These are phyloP conservation scores for Platynereis dumerilii DNA, from an alignment of 2,888 invertebrate genomes.

Conservation along the genomic window DNA sequence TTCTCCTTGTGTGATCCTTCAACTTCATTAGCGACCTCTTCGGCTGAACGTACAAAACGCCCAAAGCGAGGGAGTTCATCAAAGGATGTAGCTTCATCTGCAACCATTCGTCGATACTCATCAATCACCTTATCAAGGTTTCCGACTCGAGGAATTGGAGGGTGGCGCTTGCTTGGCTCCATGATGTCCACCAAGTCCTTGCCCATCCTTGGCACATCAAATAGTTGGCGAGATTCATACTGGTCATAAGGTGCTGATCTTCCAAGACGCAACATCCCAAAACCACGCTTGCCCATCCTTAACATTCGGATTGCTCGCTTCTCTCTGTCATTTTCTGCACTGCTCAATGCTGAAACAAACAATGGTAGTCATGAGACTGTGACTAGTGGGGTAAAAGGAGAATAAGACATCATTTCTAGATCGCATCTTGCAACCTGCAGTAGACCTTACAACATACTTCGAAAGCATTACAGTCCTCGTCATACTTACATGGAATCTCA, in stretches of 20 bases:
- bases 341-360: neutral
- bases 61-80: conserved; percentile 8
- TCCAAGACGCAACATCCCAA: conserved; percentile 24
- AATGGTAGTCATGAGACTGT: too few species aligned
- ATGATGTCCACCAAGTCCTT: conserved; percentile 9
- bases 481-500: too few species aligned
- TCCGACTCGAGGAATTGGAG: conserved; percentile 16
- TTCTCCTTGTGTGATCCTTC: neutral
- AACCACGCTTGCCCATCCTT: conserved; percentile 35
- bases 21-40: neutral
- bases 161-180: neutral
- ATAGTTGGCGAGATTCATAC: conserved; percentile 2
- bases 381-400: too few species aligned
- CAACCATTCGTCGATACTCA: neutral
- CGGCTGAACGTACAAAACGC: conserved; percentile 10
- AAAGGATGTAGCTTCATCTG: neutral
- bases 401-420: too few species aligned
- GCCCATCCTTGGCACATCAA: conserved; percentile 13
- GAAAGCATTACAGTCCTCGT: too few species aligned
- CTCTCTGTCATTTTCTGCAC: conserved; percentile 2
- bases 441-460: too few species aligned
- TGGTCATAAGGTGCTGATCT: conserved; percentile 8
- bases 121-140: conserved; percentile 6
- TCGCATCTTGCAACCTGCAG: too few species aligned
- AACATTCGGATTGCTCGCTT: conserved; percentile 35